phyloP scores from a whole-genome alignment of 2,888 invertebrate species.

The Agrenia bidenticulata region DNA sequence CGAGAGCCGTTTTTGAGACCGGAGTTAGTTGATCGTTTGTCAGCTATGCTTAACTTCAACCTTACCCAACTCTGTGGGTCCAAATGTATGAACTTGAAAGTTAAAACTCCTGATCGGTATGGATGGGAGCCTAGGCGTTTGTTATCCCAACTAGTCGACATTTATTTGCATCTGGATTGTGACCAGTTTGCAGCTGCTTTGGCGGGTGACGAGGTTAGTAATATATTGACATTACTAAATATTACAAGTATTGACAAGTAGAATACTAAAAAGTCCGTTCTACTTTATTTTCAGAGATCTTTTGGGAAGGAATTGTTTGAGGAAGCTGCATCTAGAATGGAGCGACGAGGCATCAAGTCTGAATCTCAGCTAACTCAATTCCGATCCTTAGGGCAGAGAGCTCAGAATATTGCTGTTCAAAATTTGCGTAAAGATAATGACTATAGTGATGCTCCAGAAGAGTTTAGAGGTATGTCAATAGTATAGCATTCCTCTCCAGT shows the following conservation, averaged over 20 bases:
- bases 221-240: not conserved
- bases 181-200: slow-evolving; percentile 86
- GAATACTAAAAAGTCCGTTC: not conserved
- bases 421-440: slow-evolving; percentile 89
- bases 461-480: slow-evolving; percentile 70
- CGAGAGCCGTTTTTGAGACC: slow-evolving; percentile 91
- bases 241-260: not conserved
- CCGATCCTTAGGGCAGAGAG: slow-evolving; percentile 71
- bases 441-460: slow-evolving; percentile 92
- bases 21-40: slow-evolving; percentile 88
- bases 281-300: slow-evolving; percentile 70
- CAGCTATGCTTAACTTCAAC: slow-evolving; percentile 98
- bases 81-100: slow-evolving; percentile 88
- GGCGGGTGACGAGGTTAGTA: slow-evolving; percentile 86
- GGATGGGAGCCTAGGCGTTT: slow-evolving; percentile 95
- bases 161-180: slow-evolving; percentile 94
- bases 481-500: too few species aligned
- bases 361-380: slow-evolving; percentile 83
- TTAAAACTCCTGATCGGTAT: slow-evolving; percentile 89
- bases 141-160: slow-evolving; percentile 88
- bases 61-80: slow-evolving; percentile 93
- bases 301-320: slow-evolving; percentile 90
- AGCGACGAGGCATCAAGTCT: slow-evolving; percentile 80
- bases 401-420: slow-evolving; percentile 66
- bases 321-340: slow-evolving; percentile 81